A percentile compares a stretch with the other conserved stretches of the same genome.
phyloP scores from a whole-genome alignment of 2,888 invertebrate species.

The Hypercompe scribonia region DNA sequence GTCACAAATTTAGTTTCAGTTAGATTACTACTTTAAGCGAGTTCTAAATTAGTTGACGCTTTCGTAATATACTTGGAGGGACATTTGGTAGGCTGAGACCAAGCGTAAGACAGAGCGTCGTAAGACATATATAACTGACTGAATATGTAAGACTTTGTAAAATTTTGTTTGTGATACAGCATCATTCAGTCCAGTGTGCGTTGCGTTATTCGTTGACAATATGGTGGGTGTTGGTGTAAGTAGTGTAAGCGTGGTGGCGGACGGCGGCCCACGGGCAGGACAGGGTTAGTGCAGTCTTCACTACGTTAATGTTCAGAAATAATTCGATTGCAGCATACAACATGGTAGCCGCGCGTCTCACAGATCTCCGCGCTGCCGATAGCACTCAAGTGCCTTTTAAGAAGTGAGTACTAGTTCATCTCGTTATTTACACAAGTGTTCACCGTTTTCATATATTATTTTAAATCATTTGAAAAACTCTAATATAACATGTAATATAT shows the following conservation, averaged over 20 bases:
- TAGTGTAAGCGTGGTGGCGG: constrained; percentile 53
- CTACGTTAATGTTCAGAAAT: constrained; percentile 88
- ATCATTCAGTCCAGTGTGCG: constrained; percentile 50
- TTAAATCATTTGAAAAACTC: constrained; percentile 2
- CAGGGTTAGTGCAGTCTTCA: constrained; percentile 60
- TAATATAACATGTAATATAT: constrained; percentile 36
- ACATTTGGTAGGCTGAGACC: background rate
- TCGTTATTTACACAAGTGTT: background rate
- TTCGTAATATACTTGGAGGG: background rate
- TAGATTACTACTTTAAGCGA: background rate
- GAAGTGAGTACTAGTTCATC: constrained; percentile 90
- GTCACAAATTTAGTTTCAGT: background rate
- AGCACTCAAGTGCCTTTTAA: constrained; percentile 99
- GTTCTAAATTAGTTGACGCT: background rate
- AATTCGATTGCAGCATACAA: constrained; percentile 97
- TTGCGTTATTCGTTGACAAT: constrained; percentile 81
- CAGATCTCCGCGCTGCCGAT: constrained; percentile 96
- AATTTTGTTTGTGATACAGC: constrained; percentile 1
- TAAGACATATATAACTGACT: background rate
- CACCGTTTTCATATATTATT: background rate
- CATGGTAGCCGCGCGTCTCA: constrained; percentile 98
- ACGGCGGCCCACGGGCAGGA: constrained; percentile 54
- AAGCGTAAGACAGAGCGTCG: background rate
- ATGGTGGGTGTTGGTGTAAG: constrained; percentile 82
- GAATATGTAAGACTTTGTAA: no score